These are phyloP conservation scores for Gasterosteus aculeatus DNA, from an alignment of 2,113 vertebrate species.

Conservation along the genomic window DNA sequence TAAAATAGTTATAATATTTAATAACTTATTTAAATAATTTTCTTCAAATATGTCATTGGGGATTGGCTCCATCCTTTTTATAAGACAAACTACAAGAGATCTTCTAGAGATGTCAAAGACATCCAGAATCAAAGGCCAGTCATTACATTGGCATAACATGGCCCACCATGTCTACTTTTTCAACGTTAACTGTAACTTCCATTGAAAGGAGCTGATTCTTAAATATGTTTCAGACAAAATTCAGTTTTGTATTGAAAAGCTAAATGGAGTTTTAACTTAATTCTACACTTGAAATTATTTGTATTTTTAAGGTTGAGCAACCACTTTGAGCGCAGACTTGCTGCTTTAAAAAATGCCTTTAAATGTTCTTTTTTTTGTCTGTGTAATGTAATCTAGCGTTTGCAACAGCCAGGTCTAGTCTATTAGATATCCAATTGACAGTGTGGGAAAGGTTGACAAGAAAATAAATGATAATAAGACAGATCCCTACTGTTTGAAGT, in stretches of 20 bases:
- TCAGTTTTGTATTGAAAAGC: background rate
- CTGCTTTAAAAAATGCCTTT: background rate
- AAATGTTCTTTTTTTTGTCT: background rate
- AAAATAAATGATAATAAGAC: conserved; percentile 32
- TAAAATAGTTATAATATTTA: too few species aligned
- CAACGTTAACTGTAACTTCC: background rate
- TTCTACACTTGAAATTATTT: background rate
- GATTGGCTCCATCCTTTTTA: background rate
- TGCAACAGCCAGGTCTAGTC: background rate
- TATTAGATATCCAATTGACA: conserved; percentile 3
- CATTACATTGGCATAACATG: background rate
- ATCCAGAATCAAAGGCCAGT: background rate
- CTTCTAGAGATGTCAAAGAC: background rate
- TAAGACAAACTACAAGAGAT: background rate
- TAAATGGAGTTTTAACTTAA: background rate
- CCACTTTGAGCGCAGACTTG: background rate
- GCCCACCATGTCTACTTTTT: background rate
- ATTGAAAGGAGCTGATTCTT: background rate
- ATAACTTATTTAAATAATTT: too few species aligned
- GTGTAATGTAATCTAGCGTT: background rate
- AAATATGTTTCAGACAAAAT: background rate
- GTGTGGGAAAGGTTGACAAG: conserved; percentile 26
- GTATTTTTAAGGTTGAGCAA: background rate
- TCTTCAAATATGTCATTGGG: too few species aligned
- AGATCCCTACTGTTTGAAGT: conserved; percentile 53